A percentile compares a stretch with the other conserved stretches of the same genome.
Conservation (phyloP, 2,797 vertebrate species). For the Acanthurus lineatus region DNA sequence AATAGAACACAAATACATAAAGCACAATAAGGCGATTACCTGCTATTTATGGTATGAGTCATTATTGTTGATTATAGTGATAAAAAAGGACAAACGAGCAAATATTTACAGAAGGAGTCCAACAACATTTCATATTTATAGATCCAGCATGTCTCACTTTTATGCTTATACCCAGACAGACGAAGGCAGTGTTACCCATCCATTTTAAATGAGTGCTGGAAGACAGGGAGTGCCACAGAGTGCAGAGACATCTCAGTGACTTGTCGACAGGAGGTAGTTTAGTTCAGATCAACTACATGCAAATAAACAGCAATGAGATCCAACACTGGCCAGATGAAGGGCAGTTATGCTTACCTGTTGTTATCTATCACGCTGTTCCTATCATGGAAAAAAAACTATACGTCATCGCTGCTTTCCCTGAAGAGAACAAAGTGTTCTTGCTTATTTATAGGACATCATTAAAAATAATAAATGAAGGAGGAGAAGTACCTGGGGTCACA, state of each 20-base stretch:
- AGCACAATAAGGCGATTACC: not conserved
- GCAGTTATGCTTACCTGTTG: slow-evolving; percentile 31
- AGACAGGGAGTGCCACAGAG: slow-evolving; percentile 5
- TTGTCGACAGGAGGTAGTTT: slow-evolving; percentile 25
- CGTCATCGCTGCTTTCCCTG: slow-evolving; percentile 1
- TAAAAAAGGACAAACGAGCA: slow-evolving; percentile 17
- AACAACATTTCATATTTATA: slow-evolving; percentile 38
- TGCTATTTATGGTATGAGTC: slow-evolving; percentile 18
- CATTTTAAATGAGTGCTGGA: slow-evolving; percentile 38
- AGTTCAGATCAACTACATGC: slow-evolving; percentile 41
- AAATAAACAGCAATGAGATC: slow-evolving; percentile 21
- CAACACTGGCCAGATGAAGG: slow-evolving; percentile 21
- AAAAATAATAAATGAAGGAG: slow-evolving; percentile 27
- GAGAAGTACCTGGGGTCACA: slow-evolving; percentile 7
- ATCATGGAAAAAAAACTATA: slow-evolving; percentile 29
- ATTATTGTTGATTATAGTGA: slow-evolving; percentile 23
- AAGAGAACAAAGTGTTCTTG: slow-evolving; percentile 16
- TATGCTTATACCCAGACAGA: slow-evolving; percentile 14
- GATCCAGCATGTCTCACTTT: slow-evolving; percentile 29
- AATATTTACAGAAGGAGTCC: slow-evolving; percentile 35
- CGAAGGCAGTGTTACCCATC: slow-evolving; percentile 8
- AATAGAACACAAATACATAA: slow-evolving; percentile 4
- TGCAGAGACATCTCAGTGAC: slow-evolving; percentile 8
- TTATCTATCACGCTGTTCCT: slow-evolving; percentile 13
- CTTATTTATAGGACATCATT: slow-evolving; percentile 29